Percentiles rank a stretch among this genome's conserved stretches.
Conservation (phyloP, 2,797 vertebrate genomes). For the Tokudaia tokunoshimensis region DNA sequence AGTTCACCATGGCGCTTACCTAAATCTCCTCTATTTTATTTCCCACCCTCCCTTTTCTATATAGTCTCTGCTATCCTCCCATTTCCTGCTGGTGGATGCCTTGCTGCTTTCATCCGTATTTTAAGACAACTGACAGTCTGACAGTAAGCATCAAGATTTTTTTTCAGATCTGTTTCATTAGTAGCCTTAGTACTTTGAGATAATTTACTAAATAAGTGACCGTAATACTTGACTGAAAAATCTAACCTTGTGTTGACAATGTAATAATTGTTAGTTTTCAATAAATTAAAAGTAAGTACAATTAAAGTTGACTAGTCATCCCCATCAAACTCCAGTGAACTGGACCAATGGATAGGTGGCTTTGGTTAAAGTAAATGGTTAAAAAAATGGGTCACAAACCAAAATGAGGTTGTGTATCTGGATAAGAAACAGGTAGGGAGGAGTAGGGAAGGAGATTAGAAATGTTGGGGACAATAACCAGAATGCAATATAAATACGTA, state of each 20-base stretch:
- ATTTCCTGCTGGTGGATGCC: not conserved
- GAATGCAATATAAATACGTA: not conserved
- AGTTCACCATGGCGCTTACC: not conserved
- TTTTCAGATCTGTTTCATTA: slow-evolving; percentile 29
- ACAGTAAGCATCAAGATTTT: slow-evolving; percentile 54
- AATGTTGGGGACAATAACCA: not conserved
- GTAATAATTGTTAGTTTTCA: slow-evolving; percentile 12
- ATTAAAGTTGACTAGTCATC: not conserved
- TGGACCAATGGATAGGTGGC: not conserved
- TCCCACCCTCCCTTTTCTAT: not conserved
- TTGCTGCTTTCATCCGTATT: slow-evolving; percentile 14
- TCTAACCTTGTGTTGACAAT: not conserved
- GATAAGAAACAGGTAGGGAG: not conserved
- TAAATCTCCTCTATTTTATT: not conserved
- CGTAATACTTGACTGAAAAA: not conserved
- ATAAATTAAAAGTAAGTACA: slow-evolving; percentile 27
- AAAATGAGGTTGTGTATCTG: not conserved
- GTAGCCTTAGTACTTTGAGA: not conserved
- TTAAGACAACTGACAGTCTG: slow-evolving; percentile 15
- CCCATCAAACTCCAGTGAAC: not conserved
- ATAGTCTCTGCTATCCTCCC: slow-evolving; percentile 7
- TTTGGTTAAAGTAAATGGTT: not conserved
- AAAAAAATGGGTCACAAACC: not conserved
- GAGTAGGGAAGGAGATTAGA: not conserved
- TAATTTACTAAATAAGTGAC: not conserved